Conservation (phyloP, 2,888 invertebrate genomes). For the Mythimna vitellina region DNA sequence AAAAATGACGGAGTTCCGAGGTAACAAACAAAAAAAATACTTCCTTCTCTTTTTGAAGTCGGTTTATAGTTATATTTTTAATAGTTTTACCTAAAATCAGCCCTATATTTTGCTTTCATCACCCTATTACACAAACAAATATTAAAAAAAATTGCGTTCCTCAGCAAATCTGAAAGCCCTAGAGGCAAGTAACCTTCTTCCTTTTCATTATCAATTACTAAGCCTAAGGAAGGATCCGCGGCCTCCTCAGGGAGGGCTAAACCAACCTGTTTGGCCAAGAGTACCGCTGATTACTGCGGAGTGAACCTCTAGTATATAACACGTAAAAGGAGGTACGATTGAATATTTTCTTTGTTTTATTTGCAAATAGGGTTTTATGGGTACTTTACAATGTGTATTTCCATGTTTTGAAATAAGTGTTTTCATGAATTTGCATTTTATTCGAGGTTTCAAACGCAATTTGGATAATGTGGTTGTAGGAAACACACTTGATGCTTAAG, state of each 20-base stretch:
- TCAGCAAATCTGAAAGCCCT: slow-evolving; percentile 34
- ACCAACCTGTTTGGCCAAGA: slow-evolving; percentile 57
- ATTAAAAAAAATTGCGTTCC: slow-evolving; percentile 26
- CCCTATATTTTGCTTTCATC: neutral
- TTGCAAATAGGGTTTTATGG: slow-evolving; percentile 33
- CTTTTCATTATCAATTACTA: slow-evolving; percentile 66
- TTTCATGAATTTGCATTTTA: slow-evolving; percentile 16
- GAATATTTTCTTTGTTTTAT: slow-evolving; percentile 59
- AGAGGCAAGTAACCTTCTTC: slow-evolving; percentile 34
- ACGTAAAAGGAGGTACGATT: slow-evolving; percentile 56
- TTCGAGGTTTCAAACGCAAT: neutral
- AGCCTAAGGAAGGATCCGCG: slow-evolving; percentile 39
- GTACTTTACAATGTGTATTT: neutral
- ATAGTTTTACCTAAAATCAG: neutral
- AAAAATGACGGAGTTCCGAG: no score
- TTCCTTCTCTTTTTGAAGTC: no score
- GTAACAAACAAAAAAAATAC: no score
- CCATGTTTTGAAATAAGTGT: slow-evolving; percentile 1
- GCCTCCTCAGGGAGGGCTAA: slow-evolving; percentile 55
- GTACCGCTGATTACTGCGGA: slow-evolving; percentile 61
- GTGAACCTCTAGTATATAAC: slow-evolving; percentile 55
- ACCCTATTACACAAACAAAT: slow-evolving; percentile 10
- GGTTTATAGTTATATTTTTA: neutral
- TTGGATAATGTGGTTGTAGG: neutral
- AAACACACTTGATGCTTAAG: neutral